phyloP scores from a whole-genome alignment of 1,140 invertebrate species.

The Halyomorpha halys region DNA sequence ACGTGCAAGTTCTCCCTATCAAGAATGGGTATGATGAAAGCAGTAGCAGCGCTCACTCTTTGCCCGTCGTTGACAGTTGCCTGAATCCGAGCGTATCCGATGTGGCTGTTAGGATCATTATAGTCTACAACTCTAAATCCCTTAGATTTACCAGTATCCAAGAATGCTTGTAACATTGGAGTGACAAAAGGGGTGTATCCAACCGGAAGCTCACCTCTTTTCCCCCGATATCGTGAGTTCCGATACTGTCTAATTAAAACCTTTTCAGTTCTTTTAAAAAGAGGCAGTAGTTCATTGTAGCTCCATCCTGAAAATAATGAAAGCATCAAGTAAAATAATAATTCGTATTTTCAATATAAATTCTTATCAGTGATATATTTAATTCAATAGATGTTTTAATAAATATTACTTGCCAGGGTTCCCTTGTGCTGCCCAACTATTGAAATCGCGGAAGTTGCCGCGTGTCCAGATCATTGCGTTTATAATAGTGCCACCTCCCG shows the following conservation, averaged over 20 bases:
- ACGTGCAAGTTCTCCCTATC: constrained; percentile 58
- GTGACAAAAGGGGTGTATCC: constrained; percentile 50
- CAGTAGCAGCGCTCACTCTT: constrained; percentile 50
- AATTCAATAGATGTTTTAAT: neutral
- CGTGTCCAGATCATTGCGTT: constrained; percentile 85
- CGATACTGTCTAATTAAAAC: constrained; percentile 36
- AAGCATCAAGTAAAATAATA: constrained; percentile 29
- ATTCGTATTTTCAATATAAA: constrained; percentile 16
- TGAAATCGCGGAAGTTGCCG: constrained; percentile 64
- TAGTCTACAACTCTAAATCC: constrained; percentile 45
- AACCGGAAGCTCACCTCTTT: constrained; percentile 55
- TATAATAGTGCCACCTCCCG: constrained; percentile 66
- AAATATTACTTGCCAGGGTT: constrained; percentile 16
- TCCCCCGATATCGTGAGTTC: constrained; percentile 50
- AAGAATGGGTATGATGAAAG: constrained; percentile 44
- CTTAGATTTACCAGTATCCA: constrained; percentile 44
- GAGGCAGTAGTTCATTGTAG: constrained; percentile 67
- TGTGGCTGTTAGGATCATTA: constrained; percentile 42
- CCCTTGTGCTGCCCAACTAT: constrained; percentile 45
- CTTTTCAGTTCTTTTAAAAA: constrained; percentile 73
- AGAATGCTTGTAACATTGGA: constrained; percentile 39
- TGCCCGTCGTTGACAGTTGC: constrained; percentile 49
- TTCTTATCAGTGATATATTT: neutral
- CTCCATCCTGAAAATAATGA: constrained; percentile 67
- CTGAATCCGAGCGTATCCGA: constrained; percentile 54